phyloP scores from a whole-genome alignment of 2,797 vertebrate genomes.

The Danionella dracula region DNA sequence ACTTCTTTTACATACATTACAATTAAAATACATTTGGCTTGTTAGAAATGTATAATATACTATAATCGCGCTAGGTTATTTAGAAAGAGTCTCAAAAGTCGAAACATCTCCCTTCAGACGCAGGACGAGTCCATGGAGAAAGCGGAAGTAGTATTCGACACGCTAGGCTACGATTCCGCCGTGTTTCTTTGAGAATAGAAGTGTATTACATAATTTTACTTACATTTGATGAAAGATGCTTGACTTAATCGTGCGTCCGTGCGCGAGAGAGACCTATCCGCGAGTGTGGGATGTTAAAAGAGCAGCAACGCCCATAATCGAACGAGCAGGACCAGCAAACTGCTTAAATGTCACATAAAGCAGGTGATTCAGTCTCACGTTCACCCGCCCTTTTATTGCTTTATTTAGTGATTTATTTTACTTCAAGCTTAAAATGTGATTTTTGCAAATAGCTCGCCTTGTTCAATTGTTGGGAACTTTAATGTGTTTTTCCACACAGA shows the following conservation, averaged over 20 bases:
- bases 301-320: conserved; percentile 1
- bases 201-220: neutral
- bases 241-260: neutral
- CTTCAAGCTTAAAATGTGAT: neutral
- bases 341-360: neutral
- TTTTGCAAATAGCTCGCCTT: neutral
- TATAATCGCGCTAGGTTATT: no score
- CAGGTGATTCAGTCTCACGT: conserved; percentile 5
- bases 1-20: no score
- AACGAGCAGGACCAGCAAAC: neutral
- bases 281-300: neutral
- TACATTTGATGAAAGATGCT: conserved; percentile 9
- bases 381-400: neutral
- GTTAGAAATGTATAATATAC: no score
- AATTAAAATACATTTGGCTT: no score
- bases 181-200: neutral
- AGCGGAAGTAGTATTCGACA: neutral
- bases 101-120: no score
- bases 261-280: neutral
- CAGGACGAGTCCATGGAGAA: no score
- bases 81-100: no score
- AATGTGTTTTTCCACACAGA: neutral
- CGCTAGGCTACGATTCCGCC: neutral
- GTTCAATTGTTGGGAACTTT: neutral
- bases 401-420: neutral